Conservation (phyloP, 2,113 vertebrate genomes). For the Alexandromys fortis region DNA sequence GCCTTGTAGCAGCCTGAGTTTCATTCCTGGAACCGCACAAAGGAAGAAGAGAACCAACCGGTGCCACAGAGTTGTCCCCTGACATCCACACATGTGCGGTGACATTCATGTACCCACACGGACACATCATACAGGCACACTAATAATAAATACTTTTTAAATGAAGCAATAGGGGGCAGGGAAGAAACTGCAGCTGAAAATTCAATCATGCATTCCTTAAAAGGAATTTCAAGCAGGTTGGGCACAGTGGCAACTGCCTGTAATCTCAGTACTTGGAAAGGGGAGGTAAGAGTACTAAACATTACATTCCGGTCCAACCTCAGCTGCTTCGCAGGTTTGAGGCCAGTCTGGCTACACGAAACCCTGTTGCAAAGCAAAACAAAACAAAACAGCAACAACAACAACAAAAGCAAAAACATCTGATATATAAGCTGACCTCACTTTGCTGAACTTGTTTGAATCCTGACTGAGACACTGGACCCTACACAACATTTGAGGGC, state of each 20-base stretch:
- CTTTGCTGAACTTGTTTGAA: not conserved
- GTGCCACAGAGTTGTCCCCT: not conserved
- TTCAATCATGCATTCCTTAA: not conserved
- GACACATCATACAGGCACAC: not conserved
- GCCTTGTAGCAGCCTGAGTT: not conserved
- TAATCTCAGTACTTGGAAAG: not conserved
- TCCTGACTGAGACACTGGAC: not conserved
- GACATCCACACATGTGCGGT: not conserved
- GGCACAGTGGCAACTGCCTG: too few species aligned
- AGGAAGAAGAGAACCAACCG: not conserved
- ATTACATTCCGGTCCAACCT: not conserved
- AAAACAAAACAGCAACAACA: not conserved
- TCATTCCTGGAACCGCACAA: not conserved
- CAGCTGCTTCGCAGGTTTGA: not conserved
- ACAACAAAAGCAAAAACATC: not conserved
- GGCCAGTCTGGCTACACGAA: not conserved
- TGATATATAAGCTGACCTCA: not conserved
- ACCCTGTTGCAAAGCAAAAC: not conserved
- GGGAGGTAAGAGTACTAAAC: not conserved
- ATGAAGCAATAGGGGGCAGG: not conserved
- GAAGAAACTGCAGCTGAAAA: not conserved
- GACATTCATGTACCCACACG: not conserved
- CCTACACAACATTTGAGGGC: not conserved
- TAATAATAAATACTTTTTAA: not conserved
- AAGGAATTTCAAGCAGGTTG: not conserved